Conservation (phyloP, 2,888 invertebrate genomes). For the Chorisops tibialis region DNA sequence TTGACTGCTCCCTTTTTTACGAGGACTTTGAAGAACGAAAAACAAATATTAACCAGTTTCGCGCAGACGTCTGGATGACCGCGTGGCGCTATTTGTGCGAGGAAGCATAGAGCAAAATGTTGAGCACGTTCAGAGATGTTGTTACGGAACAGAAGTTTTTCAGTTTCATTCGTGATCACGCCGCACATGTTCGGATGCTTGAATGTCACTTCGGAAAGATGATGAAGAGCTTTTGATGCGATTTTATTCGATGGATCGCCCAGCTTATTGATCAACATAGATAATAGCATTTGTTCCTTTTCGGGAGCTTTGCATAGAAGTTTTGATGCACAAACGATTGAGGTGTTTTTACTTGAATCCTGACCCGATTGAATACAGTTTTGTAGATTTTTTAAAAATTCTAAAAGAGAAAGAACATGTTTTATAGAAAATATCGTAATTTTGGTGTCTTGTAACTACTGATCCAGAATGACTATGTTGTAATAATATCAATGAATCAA, state of each 20-base stretch:
- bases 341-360: slow-evolving; percentile 46
- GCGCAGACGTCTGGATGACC: slow-evolving; percentile 76
- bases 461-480: too few species aligned
- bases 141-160: slow-evolving; percentile 82
- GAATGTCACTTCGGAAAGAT: slow-evolving; percentile 74
- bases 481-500: too few species aligned
- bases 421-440: too few species aligned
- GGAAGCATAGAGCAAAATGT: slow-evolving; percentile 89
- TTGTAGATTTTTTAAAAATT: slow-evolving; percentile 49
- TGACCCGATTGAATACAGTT: slow-evolving; percentile 48
- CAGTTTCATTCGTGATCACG: slow-evolving; percentile 82
- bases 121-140: slow-evolving; percentile 85
- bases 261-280: slow-evolving; percentile 86
- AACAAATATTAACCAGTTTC: slow-evolving; percentile 85
- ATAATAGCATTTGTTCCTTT: slow-evolving; percentile 60
- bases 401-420: too few species aligned
- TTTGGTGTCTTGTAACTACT: too few species aligned
- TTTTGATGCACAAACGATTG: slow-evolving; percentile 45
- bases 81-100: slow-evolving; percentile 75
- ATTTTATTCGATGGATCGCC: slow-evolving; percentile 83
- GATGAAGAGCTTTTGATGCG: slow-evolving; percentile 83
- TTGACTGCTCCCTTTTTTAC: slow-evolving; percentile 79
- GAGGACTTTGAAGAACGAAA: slow-evolving; percentile 91
- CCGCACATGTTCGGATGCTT: slow-evolving; percentile 90
- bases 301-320: slow-evolving; percentile 47